Conservation (phyloP, 2,888 invertebrate species). For the Rotaria sp. region DNA sequence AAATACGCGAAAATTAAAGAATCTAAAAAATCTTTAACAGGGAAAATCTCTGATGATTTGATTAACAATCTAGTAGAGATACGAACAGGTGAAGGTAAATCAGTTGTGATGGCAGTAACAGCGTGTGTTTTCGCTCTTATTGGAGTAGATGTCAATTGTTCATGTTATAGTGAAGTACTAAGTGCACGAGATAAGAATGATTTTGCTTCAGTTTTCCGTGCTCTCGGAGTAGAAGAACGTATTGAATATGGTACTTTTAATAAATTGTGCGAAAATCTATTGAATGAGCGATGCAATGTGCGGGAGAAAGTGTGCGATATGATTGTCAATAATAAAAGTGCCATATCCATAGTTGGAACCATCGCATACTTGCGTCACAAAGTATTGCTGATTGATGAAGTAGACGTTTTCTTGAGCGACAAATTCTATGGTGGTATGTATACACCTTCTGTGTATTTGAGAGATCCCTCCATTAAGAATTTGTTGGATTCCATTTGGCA, state of each 20-base stretch:
- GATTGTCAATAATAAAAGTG: background rate
- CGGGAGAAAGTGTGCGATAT: background rate
- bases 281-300: conserved; percentile 2
- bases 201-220: background rate
- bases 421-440: conserved; percentile 19
- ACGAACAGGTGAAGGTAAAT: conserved; percentile 30
- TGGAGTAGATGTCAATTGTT: conserved; percentile 22
- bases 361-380: background rate
- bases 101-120: background rate
- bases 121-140: background rate
- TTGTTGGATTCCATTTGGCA: background rate
- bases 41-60: background rate
- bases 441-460: background rate
- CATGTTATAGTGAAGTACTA: conserved; percentile 30
- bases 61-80: conserved; percentile 4
- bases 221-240: background rate
- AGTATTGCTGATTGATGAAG: conserved; percentile 33
- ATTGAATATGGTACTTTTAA: conserved; percentile 32
- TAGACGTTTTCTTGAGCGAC: conserved; percentile 29
- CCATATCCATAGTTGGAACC: rapidly evolving
- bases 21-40: no score
- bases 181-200: conserved; percentile 3
- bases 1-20: no score
- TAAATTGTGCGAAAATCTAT: conserved; percentile 23
- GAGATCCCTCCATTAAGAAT: background rate